These are phyloP conservation scores for Hormiphora californensis DNA, from an alignment of 37 sponge, comb jelly and placozoan species.

Conservation along the genomic window DNA sequence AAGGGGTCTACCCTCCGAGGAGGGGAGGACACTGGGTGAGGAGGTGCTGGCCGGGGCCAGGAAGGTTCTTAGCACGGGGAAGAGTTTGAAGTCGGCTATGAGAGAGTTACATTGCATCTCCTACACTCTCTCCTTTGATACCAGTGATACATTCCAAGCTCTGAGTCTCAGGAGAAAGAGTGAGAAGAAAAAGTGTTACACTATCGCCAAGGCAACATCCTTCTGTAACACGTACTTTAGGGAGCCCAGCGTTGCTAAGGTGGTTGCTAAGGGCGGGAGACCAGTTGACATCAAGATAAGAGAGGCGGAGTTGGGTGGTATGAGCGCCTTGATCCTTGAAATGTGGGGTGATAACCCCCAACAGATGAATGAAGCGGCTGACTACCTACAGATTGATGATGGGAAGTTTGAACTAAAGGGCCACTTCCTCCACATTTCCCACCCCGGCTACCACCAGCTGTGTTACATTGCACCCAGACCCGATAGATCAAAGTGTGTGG, in stretches of 20 bases:
- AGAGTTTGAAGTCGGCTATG: conserved; percentile 6
- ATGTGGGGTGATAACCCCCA: conserved; percentile 47
- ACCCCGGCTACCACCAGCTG: not conserved
- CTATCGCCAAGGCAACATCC: conserved; percentile 22
- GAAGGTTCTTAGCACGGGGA: not conserved
- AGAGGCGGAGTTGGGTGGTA: not conserved
- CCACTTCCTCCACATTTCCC: not conserved
- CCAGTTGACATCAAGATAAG: conserved; percentile 44
- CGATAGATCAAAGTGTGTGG: not conserved
- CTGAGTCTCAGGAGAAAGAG: conserved; percentile 13
- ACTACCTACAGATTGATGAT: conserved; percentile 1
- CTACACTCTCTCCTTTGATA: conserved; percentile 38
- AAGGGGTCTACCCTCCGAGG: not conserved
- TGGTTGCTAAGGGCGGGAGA: not conserved
- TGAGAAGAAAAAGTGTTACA: conserved; percentile 46
- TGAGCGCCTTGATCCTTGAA: not conserved
- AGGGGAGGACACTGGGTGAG: not conserved
- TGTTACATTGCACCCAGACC: not conserved
- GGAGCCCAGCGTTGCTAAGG: not conserved
- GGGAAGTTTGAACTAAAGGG: not conserved
- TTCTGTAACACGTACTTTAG: conserved; percentile 25
- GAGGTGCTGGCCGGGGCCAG: not conserved
- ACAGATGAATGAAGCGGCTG: conserved; percentile 36
- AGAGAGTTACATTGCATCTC: conserved; percentile 31
- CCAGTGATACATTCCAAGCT: not conserved